A percentile compares a stretch with the other conserved stretches of the same genome.
phyloP scores from a whole-genome alignment of 2,888 invertebrate species.

The Malthinus seriepunctatus region DNA sequence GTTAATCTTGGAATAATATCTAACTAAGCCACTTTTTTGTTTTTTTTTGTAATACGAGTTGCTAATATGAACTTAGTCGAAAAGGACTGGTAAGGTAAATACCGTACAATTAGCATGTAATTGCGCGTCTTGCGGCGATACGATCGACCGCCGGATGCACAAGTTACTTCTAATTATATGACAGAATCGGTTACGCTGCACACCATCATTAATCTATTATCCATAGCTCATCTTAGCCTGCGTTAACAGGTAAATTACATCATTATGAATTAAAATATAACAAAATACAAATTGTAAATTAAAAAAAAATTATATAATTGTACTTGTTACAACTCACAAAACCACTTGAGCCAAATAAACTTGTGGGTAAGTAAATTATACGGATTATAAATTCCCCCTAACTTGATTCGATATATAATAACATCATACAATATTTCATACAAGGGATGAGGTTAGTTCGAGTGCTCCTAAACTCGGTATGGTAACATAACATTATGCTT shows the following conservation, averaged over 20 bases:
- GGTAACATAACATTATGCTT: slow-evolving; percentile 2
- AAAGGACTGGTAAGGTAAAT: slow-evolving; percentile 6
- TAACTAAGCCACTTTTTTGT: not conserved
- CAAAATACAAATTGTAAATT: not conserved
- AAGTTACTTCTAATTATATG: slow-evolving; percentile 35
- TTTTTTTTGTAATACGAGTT: too few relatives aligned
- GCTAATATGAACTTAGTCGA: not conserved
- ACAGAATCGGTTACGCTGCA: slow-evolving; percentile 34
- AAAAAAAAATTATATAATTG: slow-evolving; percentile 4
- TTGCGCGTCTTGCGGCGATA: slow-evolving; percentile 30
- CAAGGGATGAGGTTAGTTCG: slow-evolving; percentile 15
- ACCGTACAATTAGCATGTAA: slow-evolving; percentile 27
- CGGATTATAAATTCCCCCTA: slow-evolving; percentile 40
- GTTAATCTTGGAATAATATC: not conserved
- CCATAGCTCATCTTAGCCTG: slow-evolving; percentile 28
- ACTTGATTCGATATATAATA: slow-evolving; percentile 27
- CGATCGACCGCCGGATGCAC: slow-evolving; percentile 32
- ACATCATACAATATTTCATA: slow-evolving; percentile 36
- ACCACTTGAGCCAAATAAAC: slow-evolving; percentile 22
- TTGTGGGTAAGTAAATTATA: slow-evolving; percentile 35
- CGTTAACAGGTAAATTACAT: slow-evolving; percentile 29
- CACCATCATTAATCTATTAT: slow-evolving; percentile 29
- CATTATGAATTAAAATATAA: slow-evolving; percentile 10
- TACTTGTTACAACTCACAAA: slow-evolving; percentile 19
- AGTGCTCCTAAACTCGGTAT: not conserved